phyloP scores from a whole-genome alignment of 1,140 invertebrate species.

The Zaprionus africanus region DNA sequence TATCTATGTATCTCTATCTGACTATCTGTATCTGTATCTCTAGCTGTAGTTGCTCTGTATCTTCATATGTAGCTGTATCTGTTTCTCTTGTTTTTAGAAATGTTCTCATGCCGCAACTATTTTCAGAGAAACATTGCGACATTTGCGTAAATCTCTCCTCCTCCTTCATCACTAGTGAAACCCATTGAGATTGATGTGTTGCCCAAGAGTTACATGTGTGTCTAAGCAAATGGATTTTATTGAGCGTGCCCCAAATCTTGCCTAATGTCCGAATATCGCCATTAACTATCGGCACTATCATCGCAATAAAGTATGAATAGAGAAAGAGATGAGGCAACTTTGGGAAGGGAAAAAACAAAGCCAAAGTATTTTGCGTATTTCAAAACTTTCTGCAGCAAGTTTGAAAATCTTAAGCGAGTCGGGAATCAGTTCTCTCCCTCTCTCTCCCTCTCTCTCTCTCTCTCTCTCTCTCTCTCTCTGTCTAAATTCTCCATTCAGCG shows the following conservation, averaged over 20 bases:
- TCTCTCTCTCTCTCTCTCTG: no score
- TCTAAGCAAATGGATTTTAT: constrained; percentile 42
- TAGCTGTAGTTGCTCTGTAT: constrained; percentile 11
- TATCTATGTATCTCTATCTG: constrained; percentile 8
- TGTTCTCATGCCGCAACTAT: constrained; percentile 34
- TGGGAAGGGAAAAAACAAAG: not conserved
- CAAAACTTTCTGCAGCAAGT: not conserved
- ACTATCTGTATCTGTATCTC: not conserved
- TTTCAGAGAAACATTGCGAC: constrained; percentile 29
- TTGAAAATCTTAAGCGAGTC: not conserved
- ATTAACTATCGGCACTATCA: not conserved
- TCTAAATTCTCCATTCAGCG: not conserved
- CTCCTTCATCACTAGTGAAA: constrained; percentile 10
- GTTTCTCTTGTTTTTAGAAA: constrained; percentile 16
- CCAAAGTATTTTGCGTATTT: not conserved
- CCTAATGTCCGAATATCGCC: not conserved
- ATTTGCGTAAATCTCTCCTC: not conserved
- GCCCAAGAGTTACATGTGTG: constrained; percentile 55
- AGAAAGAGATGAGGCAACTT: not conserved
- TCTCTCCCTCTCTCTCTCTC: no score
- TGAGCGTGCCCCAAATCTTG: not conserved
- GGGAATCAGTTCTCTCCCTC: not conserved
- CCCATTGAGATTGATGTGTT: constrained; percentile 69
- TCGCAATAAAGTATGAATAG: not conserved
- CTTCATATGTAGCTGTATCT: not conserved